Conservation (phyloP, 2,797 vertebrate genomes). For the Hylomyscus alleni region DNA sequence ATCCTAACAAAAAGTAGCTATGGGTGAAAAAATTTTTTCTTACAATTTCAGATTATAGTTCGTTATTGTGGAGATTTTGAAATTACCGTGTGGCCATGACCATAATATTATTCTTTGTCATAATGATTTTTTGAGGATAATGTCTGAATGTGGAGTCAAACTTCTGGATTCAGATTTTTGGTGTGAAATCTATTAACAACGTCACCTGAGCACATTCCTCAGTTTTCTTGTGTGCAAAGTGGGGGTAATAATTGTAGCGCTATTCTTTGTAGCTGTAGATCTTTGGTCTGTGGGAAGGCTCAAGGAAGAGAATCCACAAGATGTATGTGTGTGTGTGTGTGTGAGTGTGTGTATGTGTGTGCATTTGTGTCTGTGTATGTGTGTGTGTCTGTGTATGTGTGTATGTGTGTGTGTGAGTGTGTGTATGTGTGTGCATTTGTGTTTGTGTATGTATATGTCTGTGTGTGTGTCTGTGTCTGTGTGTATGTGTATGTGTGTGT, state of each 20-base stretch:
- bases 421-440: background rate
- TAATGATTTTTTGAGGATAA: background rate
- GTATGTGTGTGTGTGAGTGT: background rate
- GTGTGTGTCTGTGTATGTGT: background rate
- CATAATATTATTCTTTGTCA: background rate
- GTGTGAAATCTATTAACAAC: background rate
- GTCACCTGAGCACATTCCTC: background rate
- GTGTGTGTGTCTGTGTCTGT: background rate
- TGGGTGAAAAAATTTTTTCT: background rate
- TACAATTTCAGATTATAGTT: background rate
- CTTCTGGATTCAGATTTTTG: background rate
- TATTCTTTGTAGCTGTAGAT: too few species aligned
- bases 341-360: background rate
- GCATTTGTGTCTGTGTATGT: background rate
- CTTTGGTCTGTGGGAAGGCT: background rate
- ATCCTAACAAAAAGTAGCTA: background rate
- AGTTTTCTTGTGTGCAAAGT: constrained; percentile 1
- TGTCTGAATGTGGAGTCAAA: background rate
- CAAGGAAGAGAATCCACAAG: background rate
- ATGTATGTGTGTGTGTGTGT: background rate
- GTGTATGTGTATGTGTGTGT: background rate
- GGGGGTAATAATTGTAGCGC: background rate
- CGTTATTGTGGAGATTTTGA: background rate
- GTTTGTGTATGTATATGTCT: too few species aligned
- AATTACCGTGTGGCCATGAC: background rate